Evolutionary conservation across 2,888 invertebrate species (phyloP), one percentile per base, ranked within the genome.

Genomic region (Lithophane leautieri): DNA sequence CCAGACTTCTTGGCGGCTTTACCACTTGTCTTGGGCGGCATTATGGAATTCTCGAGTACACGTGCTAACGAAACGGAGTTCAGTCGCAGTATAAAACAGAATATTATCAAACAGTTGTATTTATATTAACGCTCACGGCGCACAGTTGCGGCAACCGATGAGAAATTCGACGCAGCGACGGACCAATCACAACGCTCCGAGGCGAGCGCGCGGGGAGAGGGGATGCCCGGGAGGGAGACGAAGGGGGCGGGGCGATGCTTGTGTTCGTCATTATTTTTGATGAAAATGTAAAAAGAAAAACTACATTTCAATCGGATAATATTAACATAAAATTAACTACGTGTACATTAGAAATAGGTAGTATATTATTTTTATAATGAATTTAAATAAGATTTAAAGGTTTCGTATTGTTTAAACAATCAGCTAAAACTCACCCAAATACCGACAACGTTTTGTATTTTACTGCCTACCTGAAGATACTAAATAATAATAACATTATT

Each of bases 1-100:
- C 97, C 97, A 56, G 95, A 93, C 88, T 96, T 97, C 86, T 97
- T 97, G 78, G 94, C 94, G 61, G 96, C 94, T 78, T 91, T 91
- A 28, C 89, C 89, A 89, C 95, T 96, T 3, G 94, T 92, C 88
- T 94, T 93, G 40, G 93, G 92, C 68, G 93, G 88, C 90, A 90
- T 93, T 62, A 79, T 89, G 61, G 16, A 28, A n/a, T 28, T 25
- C 14, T 56, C 12, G 7, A 54, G 4, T 28, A 73, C n/a, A 65
- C 58, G 68, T 50, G 47, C 40, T 72, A 72, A n/a, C 56, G 66
- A 34, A 71, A 28, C 71, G 71, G 52, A 19, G 72, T 72, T 72
- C 72, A 56, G 56, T 67, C 12, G 50, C 68, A 60, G 50, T 69
- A 50, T 73, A 73, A 44, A 54, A 44, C 42, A 11, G 2, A 11